Conservation (phyloP, 92 coral and sea anemone genomes). For the Epizoanthus scotinus region DNA sequence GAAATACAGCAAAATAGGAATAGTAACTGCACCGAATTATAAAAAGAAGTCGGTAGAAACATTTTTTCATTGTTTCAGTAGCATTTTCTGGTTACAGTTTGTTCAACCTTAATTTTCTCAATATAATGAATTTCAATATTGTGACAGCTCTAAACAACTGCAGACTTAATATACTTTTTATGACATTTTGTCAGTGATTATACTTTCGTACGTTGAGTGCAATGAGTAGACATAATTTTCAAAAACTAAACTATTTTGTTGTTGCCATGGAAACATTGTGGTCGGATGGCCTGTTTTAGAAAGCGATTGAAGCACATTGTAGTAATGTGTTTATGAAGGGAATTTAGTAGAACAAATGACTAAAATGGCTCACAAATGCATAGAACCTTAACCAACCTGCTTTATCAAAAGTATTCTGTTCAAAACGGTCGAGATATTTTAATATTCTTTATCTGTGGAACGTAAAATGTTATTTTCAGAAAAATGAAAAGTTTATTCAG, state of each 20-base stretch:
- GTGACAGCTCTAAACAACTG: conserved; percentile 25
- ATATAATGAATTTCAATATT: conserved; percentile 17
- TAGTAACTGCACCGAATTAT: conserved; percentile 2
- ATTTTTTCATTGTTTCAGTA: conserved; percentile 26
- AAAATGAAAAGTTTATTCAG: no score
- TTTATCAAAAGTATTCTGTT: no score
- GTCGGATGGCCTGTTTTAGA: no score
- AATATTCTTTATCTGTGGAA: no score
- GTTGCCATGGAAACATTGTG: conserved; percentile 3
- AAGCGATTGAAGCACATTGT: no score
- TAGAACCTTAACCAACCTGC: no score
- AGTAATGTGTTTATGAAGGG: no score
- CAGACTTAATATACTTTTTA: conserved; percentile 9
- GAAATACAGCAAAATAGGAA: background rate
- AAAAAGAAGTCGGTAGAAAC: conserved; percentile 2
- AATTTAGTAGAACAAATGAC: no score
- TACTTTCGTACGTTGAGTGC: conserved; percentile 2
- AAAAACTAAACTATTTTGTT: background rate
- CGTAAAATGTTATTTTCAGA: no score
- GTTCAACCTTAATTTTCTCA: conserved; percentile 40
- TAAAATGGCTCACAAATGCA: no score
- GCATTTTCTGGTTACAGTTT: conserved; percentile 10
- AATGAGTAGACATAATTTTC: conserved; percentile 7
- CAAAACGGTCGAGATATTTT: no score
- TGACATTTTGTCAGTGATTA: conserved; percentile 7